Conservation (phyloP, 2,797 vertebrate species). For the Sparus aurata region DNA sequence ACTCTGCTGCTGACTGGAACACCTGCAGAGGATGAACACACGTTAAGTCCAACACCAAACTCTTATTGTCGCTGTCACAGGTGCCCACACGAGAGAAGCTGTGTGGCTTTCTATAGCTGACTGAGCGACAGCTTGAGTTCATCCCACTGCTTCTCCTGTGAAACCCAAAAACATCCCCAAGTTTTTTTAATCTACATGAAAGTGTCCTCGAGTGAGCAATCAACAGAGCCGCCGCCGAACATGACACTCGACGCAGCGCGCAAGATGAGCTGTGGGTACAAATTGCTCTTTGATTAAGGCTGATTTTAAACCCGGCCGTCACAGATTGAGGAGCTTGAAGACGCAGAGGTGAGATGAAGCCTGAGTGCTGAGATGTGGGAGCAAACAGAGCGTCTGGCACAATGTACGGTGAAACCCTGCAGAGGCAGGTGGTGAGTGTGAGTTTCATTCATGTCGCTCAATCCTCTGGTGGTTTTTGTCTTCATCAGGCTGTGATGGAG, state of each 20-base stretch:
- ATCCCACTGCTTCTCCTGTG: neutral
- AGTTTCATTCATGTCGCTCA: neutral
- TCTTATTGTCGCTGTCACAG: conserved; percentile 17
- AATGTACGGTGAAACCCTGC: neutral
- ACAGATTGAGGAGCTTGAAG: conserved; percentile 2
- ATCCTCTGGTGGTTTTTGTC: neutral
- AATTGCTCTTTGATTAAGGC: conserved; percentile 27
- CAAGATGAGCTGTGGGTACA: neutral
- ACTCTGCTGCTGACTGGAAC: conserved; percentile 98
- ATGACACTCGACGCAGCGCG: neutral
- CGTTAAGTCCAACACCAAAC: neutral
- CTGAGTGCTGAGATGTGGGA: neutral
- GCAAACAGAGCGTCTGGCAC: neutral
- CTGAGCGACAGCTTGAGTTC: neutral
- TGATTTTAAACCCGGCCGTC: neutral
- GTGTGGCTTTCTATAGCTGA: neutral
- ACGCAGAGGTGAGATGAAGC: neutral
- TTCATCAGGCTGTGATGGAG: neutral
- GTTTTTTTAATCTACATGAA: conserved; percentile 1
- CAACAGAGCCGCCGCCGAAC: neutral
- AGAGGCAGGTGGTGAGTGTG: neutral
- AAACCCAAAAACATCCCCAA: neutral
- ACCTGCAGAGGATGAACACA: conserved; percentile 79
- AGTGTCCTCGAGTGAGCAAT: conserved; percentile 26
- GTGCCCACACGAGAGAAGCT: neutral